Percentiles rank a stretch among this genome's conserved stretches.
Conservation (phyloP, 2,888 invertebrate species). For the Acleris laterana region DNA sequence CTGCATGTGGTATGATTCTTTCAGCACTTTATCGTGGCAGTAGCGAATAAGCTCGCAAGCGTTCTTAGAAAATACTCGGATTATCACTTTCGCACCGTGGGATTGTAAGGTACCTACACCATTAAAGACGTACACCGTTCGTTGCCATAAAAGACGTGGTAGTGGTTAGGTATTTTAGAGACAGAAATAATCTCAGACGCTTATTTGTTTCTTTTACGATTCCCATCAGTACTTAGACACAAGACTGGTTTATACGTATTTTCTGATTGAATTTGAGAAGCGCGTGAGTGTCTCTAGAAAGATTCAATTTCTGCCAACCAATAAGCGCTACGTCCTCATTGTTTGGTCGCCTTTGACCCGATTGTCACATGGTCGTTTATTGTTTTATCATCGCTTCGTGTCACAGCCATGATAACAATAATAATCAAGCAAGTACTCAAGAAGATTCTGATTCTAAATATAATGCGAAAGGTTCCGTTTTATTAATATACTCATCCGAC, state of each 20-base stretch:
- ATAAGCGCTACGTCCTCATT: slow-evolving; percentile 32
- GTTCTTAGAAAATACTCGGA: background rate
- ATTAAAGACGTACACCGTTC: too few relatives aligned
- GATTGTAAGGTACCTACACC: too few relatives aligned
- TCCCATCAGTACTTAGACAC: too few relatives aligned
- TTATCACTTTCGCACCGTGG: background rate
- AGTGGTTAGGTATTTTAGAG: too few relatives aligned
- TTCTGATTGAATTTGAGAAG: slow-evolving; percentile 5
- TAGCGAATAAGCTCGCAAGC: background rate
- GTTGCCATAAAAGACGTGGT: too few relatives aligned
- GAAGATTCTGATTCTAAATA: slow-evolving; percentile 1
- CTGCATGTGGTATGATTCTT: slow-evolving; percentile 14
- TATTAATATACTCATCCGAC: too few relatives aligned
- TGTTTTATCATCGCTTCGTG: slow-evolving; percentile 8
- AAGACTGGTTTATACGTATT: too few relatives aligned
- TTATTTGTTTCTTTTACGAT: too few relatives aligned
- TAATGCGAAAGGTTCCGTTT: too few relatives aligned
- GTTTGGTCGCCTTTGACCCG: slow-evolving; percentile 19
- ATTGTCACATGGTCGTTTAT: slow-evolving; percentile 24
- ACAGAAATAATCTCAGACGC: too few relatives aligned
- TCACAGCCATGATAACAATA: slow-evolving; percentile 3
- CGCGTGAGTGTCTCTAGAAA: slow-evolving; percentile 9
- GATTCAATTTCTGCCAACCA: slow-evolving; percentile 31
- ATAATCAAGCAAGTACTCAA: slow-evolving; percentile 14
- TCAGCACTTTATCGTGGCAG: background rate